Evolutionary conservation across 2,797 vertebrate species (phyloP), one percentile per base, ranked within the genome.

Genomic region (Apogon talboti): DNA sequence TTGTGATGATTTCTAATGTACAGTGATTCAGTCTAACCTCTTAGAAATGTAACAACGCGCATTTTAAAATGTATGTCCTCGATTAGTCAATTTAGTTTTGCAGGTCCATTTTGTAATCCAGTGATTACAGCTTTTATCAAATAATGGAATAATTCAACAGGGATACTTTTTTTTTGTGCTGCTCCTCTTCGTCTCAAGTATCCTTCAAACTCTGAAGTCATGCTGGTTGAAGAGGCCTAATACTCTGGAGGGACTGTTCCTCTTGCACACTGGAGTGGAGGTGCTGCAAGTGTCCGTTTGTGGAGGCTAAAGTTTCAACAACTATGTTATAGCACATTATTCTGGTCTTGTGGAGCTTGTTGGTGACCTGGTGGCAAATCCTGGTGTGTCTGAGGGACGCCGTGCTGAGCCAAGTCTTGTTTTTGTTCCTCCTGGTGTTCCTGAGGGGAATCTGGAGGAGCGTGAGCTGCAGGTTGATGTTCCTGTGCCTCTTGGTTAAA

Each of bases 341-440:
- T 82, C 37, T 74, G 84, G 30, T n/a, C 77, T 40, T 90, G 88
- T 79, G 74, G 68, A 50, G 52, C 74, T 49, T 88, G 78, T 2
- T 85, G 84, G 50, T 90, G 86, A 4, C 82, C 87, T 53, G 88
- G 92, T 40, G 83, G 88, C 60, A 88, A 62, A 69, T 89, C 78
- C 6, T 93, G 89, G 51, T 85, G 79, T n/a, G 50, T 52, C 72
- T 87, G 86, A 13, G 82, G 79, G 18, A 66, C 65, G 11, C 79
- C 83, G 0, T 91, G 85, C 43, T 90, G 84, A 44, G 38, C 53
- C 48, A 44, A 44, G 38, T 82, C 67, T 60, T 64, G 70, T 55
- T 58, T 57, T 52, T 75, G 83, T 14, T 64, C 76, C 56, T 65
- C 60, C 1, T 76, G 54, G 13, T 86, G 79, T 44, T 78, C 83